Evolutionary conservation across 2,888 invertebrate genomes (phyloP), one percentile per base, ranked within the genome.

Genomic region (Temnothorax rugatulus): DNA sequence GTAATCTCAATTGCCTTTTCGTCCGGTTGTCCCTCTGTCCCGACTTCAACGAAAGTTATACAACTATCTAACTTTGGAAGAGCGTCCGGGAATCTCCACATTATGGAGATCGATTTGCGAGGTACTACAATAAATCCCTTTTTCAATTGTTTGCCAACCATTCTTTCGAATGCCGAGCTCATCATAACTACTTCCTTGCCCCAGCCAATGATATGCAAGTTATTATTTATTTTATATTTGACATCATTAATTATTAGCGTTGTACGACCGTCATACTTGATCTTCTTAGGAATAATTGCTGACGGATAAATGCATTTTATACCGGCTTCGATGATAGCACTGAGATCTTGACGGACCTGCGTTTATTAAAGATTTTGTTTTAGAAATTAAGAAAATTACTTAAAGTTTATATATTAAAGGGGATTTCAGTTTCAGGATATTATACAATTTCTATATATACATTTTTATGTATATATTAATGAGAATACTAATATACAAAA

Each of bases 141-240:
- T 9, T 94, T 94, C 41, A 95, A 83, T 86, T 96, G 95, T 18
- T 95, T 92, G 0, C 95, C 94, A 1, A 96, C 90, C 9, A 96
- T 91, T 54, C 94, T 93, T 84, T 96, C 95, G 0, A 96, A 92
- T 41, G 95, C 95, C 13, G 94, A 89, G 2, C 96, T 96, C 96
- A 96, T 96, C 57, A 96, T 96, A 47, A 95, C 90, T 4, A 96
- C 96, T 57, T 96, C 96, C 91, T 96, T 96, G 7, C 96, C 96
- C 94, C 96, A 96, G 3, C 96, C 96, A 13, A 95, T 89, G 11
- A 94, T 79, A 74, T 95, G 94, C 52, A 93, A 91, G 82, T 95
- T 95, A 21, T 93, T 91, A n/a, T 91, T 92, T 34, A 93, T 59
- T 63, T 84, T 91, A 64, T 93, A 93, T 41, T 85, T 91, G 18